Evolutionary conservation across 2,797 vertebrate species (phyloP), one percentile per base, ranked within the genome.

Genomic region (Sylvilagus floridanus): DNA sequence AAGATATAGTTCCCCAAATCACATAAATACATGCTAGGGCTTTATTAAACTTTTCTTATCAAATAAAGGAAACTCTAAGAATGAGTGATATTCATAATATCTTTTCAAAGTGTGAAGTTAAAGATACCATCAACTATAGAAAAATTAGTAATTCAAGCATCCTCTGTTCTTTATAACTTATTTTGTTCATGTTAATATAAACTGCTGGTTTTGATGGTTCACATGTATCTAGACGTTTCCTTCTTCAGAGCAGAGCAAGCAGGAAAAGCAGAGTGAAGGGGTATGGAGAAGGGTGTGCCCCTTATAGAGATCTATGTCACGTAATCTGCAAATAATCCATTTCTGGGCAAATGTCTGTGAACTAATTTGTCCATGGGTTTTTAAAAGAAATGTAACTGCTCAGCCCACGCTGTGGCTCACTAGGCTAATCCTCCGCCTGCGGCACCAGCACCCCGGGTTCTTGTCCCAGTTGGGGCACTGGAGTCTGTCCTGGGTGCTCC

Each of bases 241-340:
- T 77, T 85, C 84, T 92, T 54, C 83, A 86, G 66, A 88, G 60
- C 22, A 78, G 81, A 96, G 32, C 95, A 94, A 1, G 7, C 79
- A 90, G 83, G 9, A 32, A 95, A 90, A 72, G 69, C 14, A 62
- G 54, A 52, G 91, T 72, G 83, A 92, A 84, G 22, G 7, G 83
- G 19, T 75, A 1, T 57, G 28, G 28, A 69, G 16, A 62, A 79
- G 42, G 19, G 77, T 95, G 88, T 87, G 73, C 62, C 88, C 92
- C 91, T 96, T 4, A 6, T 32, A 77, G 83, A 7, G 2, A 57
- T 4, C 4, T 32, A 26, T 14, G 95, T 95, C 96, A 95, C 68
- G 19, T n/a, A 93, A 84, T 65, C 77, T 93, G 96, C 95, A 91
- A 96, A 93, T 82, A 95, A 16, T 88, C 81, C 85, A 65, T 32